These are phyloP conservation scores for Eristalinus aeneus DNA, from an alignment of 2,888 invertebrate genomes.

Conservation along the genomic window DNA sequence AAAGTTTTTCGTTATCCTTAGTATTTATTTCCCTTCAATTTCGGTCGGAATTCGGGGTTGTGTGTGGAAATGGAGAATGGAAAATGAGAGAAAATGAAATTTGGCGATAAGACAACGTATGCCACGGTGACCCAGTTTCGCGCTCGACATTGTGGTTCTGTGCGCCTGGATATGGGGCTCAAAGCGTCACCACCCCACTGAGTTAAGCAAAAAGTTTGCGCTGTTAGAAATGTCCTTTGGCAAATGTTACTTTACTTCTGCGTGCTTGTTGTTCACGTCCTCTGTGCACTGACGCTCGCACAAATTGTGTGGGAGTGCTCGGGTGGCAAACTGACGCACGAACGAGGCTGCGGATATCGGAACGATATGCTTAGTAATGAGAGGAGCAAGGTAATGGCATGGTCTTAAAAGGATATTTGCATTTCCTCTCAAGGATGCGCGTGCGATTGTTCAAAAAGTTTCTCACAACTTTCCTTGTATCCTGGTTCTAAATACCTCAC, in stretches of 20 bases:
- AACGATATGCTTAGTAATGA: slow-evolving; percentile 45
- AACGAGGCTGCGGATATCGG: background rate
- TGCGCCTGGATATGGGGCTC: no score
- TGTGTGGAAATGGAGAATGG: slow-evolving; percentile 26
- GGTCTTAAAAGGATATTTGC: slow-evolving; percentile 31
- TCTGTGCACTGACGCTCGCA: background rate
- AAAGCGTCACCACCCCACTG: background rate
- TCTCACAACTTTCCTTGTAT: slow-evolving; percentile 11
- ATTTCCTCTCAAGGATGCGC: slow-evolving; percentile 1
- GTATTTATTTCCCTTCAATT: slow-evolving; percentile 49
- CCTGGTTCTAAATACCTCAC: slow-evolving; percentile 20
- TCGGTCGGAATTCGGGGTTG: slow-evolving; percentile 7
- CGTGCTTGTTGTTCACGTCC: background rate
- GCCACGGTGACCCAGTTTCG: background rate
- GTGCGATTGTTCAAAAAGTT: slow-evolving; percentile 23
- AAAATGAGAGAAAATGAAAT: slow-evolving; percentile 5
- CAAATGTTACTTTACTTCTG: background rate
- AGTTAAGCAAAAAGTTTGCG: slow-evolving; percentile 28
- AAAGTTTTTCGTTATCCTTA: slow-evolving; percentile 46
- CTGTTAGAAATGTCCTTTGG: slow-evolving; percentile 18
- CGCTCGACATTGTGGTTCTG: background rate
- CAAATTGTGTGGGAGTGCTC: background rate
- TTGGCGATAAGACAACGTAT: slow-evolving; percentile 1
- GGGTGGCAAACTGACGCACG: background rate
- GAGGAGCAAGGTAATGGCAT: slow-evolving; percentile 6